Percentiles rank a stretch among this genome's conserved stretches.
These are phyloP conservation scores for Halesus radiatus DNA, from an alignment of 1,140 invertebrate genomes.

Conservation along the genomic window DNA sequence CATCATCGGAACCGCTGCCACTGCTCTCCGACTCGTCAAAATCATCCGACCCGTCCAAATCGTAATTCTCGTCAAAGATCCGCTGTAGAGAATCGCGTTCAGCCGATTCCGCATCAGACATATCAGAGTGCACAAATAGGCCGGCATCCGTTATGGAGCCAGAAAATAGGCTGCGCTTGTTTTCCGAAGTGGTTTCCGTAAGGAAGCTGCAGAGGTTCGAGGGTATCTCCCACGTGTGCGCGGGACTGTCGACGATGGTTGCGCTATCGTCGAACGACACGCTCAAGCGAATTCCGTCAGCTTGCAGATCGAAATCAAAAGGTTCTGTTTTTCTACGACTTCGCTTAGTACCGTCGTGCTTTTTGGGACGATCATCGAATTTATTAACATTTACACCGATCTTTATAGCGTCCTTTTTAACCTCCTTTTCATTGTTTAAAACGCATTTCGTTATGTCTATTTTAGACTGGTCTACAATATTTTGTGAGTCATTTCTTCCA, in stretches of 20 bases:
- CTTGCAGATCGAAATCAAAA: constrained; percentile 52
- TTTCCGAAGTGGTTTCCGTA: background rate
- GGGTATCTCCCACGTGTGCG: background rate
- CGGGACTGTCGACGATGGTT: background rate
- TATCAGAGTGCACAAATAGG: constrained; percentile 56
- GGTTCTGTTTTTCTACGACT: constrained; percentile 53
- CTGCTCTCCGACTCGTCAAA: constrained; percentile 19
- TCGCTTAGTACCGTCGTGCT: constrained; percentile 51
- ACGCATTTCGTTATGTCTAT: background rate
- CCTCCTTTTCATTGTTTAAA: constrained; percentile 25
- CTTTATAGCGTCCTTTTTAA: constrained; percentile 59
- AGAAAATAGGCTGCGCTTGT: constrained; percentile 26
- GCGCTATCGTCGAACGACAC: background rate
- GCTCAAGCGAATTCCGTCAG: constrained; percentile 42
- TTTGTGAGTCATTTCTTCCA: background rate
- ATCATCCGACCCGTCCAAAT: constrained; percentile 29
- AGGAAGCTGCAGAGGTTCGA: constrained; percentile 1
- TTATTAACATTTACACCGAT: constrained; percentile 66
- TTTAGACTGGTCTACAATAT: background rate
- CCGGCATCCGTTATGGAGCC: constrained; percentile 49
- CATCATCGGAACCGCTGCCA: constrained; percentile 25
- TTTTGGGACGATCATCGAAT: constrained; percentile 56
- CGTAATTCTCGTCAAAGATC: constrained; percentile 51
- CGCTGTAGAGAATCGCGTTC: constrained; percentile 60
- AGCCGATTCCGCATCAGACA: constrained; percentile 60